A percentile compares a stretch with the other conserved stretches of the same genome.
These are phyloP conservation scores for Julus scanicus DNA, from an alignment of 2,888 invertebrate genomes.

Conservation along the genomic window DNA sequence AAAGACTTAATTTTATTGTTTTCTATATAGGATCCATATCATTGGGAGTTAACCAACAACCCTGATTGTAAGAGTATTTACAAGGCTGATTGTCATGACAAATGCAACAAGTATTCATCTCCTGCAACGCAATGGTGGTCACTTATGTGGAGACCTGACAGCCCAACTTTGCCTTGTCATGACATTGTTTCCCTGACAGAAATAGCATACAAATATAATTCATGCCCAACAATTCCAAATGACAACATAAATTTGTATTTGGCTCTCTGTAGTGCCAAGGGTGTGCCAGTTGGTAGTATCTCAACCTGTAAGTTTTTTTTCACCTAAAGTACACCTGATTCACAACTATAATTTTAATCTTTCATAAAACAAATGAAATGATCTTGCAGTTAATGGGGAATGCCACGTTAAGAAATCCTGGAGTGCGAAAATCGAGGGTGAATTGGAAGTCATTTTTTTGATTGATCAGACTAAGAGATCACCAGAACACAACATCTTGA, in stretches of 20 bases:
- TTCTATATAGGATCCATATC: neutral
- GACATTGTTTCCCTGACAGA: slow-evolving; percentile 16
- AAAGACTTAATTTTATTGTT: neutral
- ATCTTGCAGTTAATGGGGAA: neutral
- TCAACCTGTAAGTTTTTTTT: slow-evolving; percentile 3
- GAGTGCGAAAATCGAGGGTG: neutral
- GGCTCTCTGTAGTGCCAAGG: slow-evolving; percentile 36
- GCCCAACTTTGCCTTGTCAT: slow-evolving; percentile 44
- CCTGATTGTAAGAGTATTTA: neutral
- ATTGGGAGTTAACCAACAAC: neutral
- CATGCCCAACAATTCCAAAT: neutral
- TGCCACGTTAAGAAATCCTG: neutral
- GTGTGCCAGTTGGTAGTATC: neutral
- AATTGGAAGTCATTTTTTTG: slow-evolving; percentile 51
- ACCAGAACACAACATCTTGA: neutral
- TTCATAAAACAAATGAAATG: neutral
- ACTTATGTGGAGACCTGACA: slow-evolving; percentile 16
- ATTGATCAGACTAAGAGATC: neutral
- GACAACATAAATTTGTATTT: neutral
- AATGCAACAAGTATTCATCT: neutral
- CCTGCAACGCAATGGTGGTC: neutral
- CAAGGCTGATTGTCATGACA: neutral
- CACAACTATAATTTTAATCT: neutral
- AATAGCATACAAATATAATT: neutral
- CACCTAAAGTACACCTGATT: neutral